phyloP scores from a whole-genome alignment of 2,797 vertebrate species.

The Sphaeramia orbicularis region DNA sequence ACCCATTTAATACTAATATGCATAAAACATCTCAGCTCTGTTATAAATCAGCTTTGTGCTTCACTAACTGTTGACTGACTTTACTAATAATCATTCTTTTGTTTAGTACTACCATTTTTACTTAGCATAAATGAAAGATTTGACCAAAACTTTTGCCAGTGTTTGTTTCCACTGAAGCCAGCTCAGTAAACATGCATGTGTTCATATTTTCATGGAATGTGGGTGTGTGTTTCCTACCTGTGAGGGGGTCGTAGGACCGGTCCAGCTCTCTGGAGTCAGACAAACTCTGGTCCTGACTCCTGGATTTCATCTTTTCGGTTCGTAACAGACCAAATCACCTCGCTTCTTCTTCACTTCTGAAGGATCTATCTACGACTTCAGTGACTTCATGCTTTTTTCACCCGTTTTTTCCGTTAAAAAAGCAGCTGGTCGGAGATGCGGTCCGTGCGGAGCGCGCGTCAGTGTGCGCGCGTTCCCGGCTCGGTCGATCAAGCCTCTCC shows the following conservation, averaged over 20 bases:
- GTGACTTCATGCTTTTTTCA: slow-evolving; percentile 9
- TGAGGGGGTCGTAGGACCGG: slow-evolving; percentile 80
- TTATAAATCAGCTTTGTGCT: no score
- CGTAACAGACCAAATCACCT: slow-evolving; percentile 20
- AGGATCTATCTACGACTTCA: slow-evolving; percentile 26
- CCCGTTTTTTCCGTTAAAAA: no score
- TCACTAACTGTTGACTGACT: no score
- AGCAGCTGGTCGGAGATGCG: no score
- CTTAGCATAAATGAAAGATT: no score
- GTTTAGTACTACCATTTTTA: no score
- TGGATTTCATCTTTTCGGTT: slow-evolving; percentile 73
- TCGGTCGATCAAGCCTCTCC: background rate
- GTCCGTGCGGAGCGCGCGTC: background rate
- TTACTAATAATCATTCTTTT: no score
- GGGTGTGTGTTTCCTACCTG: slow-evolving; percentile 60
- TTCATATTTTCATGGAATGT: background rate
- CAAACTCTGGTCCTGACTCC: slow-evolving; percentile 80
- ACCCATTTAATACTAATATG: no score
- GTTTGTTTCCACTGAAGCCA: no score
- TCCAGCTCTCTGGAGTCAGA: slow-evolving; percentile 82
- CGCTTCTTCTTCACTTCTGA: slow-evolving; percentile 3
- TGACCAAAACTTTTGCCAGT: no score
- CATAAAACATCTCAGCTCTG: no score
- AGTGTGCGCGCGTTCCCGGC: background rate
- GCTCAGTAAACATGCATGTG: no score